Evolutionary conservation across 1,140 invertebrate species (phyloP).

Genomic region (Eumeta japonica): DNA sequence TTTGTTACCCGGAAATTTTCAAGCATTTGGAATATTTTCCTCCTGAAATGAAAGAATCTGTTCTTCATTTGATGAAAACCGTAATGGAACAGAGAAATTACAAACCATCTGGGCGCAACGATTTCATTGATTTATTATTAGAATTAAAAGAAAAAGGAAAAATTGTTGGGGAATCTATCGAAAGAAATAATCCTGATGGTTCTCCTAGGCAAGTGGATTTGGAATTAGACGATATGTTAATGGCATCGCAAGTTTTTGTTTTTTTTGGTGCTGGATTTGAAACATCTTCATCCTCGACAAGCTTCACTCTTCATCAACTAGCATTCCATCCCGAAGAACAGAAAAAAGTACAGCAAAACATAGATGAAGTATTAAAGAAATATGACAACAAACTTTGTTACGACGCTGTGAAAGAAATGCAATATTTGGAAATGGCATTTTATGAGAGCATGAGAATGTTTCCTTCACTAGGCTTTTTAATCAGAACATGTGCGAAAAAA

Average conservation of each 20-base stretch:
- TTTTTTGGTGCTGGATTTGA: constrained; percentile 34
- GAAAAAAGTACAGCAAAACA: constrained; percentile 28
- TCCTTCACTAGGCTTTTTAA: constrained; percentile 20
- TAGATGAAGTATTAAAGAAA: constrained; percentile 21
- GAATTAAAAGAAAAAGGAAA: constrained; percentile 50
- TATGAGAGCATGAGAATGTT: constrained; percentile 34
- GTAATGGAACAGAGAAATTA: constrained; percentile 43
- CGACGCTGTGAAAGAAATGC: constrained; percentile 43
- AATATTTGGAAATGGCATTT: constrained; percentile 27
- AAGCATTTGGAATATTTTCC: constrained; percentile 21
- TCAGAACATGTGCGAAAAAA: constrained; percentile 7
- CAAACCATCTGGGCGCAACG: constrained; percentile 44
- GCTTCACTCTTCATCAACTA: constrained; percentile 51
- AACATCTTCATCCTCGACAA: constrained; percentile 28
- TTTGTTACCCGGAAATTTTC: constrained; percentile 15
- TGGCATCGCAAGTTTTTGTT: constrained; percentile 22
- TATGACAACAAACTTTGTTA: constrained; percentile 36
- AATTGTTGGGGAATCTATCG: constrained; percentile 16
- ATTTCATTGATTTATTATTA: constrained; percentile 57
- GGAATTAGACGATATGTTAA: constrained; percentile 14
- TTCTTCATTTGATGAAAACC: constrained; percentile 29
- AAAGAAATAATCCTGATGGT: constrained; percentile 14
- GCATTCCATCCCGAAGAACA: constrained; percentile 56
- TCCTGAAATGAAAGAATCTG: constrained; percentile 15
- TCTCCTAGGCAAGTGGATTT: constrained; percentile 12